Evolutionary conservation across 2,113 vertebrate species (phyloP).

Genomic region (Petromus typicus): DNA sequence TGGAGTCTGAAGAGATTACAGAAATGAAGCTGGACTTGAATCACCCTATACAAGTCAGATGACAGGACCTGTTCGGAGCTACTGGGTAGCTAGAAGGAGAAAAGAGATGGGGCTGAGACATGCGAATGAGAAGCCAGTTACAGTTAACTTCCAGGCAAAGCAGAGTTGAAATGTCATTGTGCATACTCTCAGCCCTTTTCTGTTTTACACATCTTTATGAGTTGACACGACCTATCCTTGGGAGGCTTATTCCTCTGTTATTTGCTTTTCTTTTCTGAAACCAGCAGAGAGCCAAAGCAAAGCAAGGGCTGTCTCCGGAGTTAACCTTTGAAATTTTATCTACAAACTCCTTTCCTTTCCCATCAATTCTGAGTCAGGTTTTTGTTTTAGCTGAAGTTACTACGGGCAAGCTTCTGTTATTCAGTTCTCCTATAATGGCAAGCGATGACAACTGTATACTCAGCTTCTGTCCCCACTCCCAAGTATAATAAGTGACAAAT

Average conservation of each 20-base stretch:
- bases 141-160: neutral
- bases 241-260: neutral
- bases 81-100: rapidly evolving
- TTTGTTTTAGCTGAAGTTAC: neutral
- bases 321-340: neutral
- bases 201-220: neutral
- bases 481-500: neutral
- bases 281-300: neutral
- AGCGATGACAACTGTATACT: neutral
- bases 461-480: neutral
- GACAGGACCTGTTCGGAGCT: neutral
- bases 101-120: neutral
- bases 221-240: neutral
- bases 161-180: neutral
- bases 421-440: neutral
- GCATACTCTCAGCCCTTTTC: rapidly evolving
- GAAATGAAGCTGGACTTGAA: constrained; percentile 62
- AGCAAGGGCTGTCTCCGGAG: neutral
- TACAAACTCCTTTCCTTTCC: neutral
- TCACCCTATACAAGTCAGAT: constrained; percentile 29
- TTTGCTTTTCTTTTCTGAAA: constrained; percentile 39
- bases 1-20: constrained; percentile 57
- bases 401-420: neutral
- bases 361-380: neutral
- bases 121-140: neutral